A percentile compares a stretch with the other conserved stretches of the same genome.
Evolutionary conservation across 2,797 vertebrate genomes (phyloP).

Genomic region (Coluber constrictor): DNA sequence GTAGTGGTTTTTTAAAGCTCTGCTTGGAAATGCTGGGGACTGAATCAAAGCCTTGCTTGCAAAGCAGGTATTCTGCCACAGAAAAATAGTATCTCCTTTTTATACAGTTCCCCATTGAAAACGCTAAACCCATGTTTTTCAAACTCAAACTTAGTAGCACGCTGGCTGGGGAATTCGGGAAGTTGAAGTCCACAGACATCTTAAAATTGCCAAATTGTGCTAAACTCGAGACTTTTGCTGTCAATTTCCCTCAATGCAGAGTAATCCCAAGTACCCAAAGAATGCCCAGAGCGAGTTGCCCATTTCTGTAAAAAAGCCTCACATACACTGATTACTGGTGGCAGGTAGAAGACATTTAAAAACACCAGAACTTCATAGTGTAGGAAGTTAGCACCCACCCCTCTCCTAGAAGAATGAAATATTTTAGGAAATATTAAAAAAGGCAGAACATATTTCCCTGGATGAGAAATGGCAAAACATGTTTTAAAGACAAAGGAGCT

Average conservation of each 20-base stretch:
- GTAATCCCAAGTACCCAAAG: neutral
- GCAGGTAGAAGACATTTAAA: neutral
- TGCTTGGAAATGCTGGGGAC: neutral
- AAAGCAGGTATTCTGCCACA: neutral
- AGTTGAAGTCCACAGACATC: neutral
- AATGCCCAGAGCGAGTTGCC: neutral
- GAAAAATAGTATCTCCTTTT: neutral
- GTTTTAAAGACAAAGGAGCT: too few species aligned
- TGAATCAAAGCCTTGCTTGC: neutral
- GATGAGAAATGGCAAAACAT: too few species aligned
- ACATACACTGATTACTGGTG: neutral
- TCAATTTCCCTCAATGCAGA: neutral
- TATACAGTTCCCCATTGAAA: neutral
- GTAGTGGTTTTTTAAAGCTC: neutral
- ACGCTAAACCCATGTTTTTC: neutral
- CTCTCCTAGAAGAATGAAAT: too few species aligned
- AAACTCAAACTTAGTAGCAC: neutral
- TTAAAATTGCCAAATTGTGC: neutral
- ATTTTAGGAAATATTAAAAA: too few species aligned
- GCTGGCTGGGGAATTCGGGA: neutral
- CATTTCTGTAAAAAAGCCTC: neutral
- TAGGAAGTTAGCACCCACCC: too few species aligned
- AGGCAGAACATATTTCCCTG: too few species aligned
- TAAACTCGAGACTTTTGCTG: neutral
- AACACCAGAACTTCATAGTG: neutral